phyloP scores from a whole-genome alignment of 2,797 vertebrate genomes.

The Pelodytes ibericus region DNA sequence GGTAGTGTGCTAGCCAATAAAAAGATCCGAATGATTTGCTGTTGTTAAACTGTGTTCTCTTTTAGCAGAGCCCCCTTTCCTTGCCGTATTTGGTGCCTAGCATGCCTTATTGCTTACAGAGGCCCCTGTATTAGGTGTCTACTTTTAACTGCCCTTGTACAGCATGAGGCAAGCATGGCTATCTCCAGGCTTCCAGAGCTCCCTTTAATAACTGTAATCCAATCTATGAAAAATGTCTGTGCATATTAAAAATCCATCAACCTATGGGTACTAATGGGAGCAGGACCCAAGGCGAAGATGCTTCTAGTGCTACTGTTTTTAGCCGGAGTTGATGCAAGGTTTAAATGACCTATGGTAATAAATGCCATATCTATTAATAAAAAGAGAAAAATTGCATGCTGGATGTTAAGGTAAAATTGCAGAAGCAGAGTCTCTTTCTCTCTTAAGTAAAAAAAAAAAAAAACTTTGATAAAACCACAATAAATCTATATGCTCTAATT shows the following conservation, averaged over 20 bases:
- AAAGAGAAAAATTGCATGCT: conserved; percentile 33
- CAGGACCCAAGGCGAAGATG: conserved; percentile 60
- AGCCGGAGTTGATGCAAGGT: conserved; percentile 55
- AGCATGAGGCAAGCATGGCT: conserved; percentile 58
- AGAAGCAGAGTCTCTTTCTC: not conserved
- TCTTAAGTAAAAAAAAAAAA: conserved; percentile 4
- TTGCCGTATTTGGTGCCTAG: too few relatives aligned
- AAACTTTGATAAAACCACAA: conserved; percentile 1
- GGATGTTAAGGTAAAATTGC: conserved; percentile 20
- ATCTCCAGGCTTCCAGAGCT: conserved; percentile 59
- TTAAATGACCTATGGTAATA: conserved; percentile 57
- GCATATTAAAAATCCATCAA: conserved; percentile 69
- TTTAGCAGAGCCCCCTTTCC: conserved; percentile 50
- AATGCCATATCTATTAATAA: conserved; percentile 51
- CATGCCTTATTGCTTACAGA: too few relatives aligned
- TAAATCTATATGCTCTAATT: conserved; percentile 15
- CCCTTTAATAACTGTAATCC: conserved; percentile 64
- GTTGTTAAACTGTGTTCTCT: not conserved
- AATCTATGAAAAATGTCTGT: conserved; percentile 65
- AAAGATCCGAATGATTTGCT: too few relatives aligned
- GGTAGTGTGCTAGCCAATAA: too few relatives aligned
- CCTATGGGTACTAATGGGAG: conserved; percentile 63
- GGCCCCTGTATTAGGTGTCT: conserved; percentile 49
- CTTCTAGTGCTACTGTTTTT: conserved; percentile 50
- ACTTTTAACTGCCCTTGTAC: conserved; percentile 63